Base-by-base conservation (phyloP, 2,888 invertebrate genomes). In the Scaptomyza cyrtandrae region DNA sequence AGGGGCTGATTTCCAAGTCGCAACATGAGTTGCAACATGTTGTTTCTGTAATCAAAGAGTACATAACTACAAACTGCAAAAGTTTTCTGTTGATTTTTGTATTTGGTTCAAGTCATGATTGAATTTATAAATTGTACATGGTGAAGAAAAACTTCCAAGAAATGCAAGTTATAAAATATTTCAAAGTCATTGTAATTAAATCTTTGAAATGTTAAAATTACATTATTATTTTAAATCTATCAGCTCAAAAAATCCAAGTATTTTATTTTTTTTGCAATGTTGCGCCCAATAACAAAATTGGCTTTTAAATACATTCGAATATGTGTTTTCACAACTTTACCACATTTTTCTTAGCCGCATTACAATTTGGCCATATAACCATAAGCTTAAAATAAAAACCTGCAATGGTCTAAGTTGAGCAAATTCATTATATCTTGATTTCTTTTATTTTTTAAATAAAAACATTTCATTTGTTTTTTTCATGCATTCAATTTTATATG, bases 11-110 rank as follows among this genome's bases (percentile, higher is more conserved):
- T 10, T n/a, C 13, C 6, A 14, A 39, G 14, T 39, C 39, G 6
- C 14, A 39, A 39, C 58, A 72, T 69, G 72, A 75, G 60, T 86
- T 79, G 80, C 86, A 79, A 60, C 43, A 56, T 64, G 69, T 46
- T 68, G 45, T 27, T 58, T 27, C 10, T 31, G 24, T 29, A 31
- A 56, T 41, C 35, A 60, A 53, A 53, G 19, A 19, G 27, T 16
- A 24, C 4, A 33, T 45, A 46, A 48, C 41, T 55, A 31, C 14
- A 52, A 43, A 19, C 27, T 14, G 7, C 6, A 58, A 59, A 75
- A 39, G 39, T 14, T 3, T 39, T 0, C 14, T 14, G 37, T 39
- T 3, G 7, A 14, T 39, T 39, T 39, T 14, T 14, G 7, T 39
- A 14, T 6, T 39, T 14, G n/a, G 3, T 3, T 39, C 9, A 7